These are phyloP conservation scores for Callospermophilus lateralis DNA, from an alignment of 2,113 vertebrate species.

Conservation along the genomic window DNA sequence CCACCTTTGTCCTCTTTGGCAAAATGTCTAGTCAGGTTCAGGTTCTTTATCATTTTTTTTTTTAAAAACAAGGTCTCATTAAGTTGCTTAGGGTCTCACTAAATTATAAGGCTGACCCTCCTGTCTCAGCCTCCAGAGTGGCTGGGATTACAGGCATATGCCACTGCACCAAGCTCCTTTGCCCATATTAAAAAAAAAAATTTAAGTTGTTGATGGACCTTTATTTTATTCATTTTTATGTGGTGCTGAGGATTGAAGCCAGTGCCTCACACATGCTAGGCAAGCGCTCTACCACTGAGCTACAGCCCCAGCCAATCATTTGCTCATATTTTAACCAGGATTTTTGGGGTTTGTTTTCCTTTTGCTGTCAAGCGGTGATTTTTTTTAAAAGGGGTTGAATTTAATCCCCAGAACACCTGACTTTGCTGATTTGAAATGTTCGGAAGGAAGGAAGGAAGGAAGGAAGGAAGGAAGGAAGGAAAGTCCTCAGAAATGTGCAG, in stretches of 20 bases:
- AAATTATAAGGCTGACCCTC: neutral
- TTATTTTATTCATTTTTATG: too few species aligned
- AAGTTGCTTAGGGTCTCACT: neutral
- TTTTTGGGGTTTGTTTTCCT: neutral
- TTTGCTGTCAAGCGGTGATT: neutral
- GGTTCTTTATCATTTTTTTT: neutral
- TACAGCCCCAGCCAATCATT: too few species aligned
- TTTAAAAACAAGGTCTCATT: neutral
- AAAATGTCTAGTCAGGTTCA: neutral
- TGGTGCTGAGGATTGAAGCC: too few species aligned
- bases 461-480: too few species aligned
- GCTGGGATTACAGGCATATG: neutral
- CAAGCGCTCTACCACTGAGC: too few species aligned
- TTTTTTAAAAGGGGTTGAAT: neutral
- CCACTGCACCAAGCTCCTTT: neutral
- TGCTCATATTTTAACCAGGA: neutral
- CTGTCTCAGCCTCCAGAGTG: neutral
- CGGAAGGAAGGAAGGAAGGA: too few species aligned
- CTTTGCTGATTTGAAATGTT: neutral
- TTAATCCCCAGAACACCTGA: neutral
- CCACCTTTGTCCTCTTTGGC: neutral
- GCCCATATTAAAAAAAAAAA: too few species aligned
- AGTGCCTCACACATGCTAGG: too few species aligned
- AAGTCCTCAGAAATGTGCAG: neutral
- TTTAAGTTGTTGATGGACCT: too few species aligned